Base-by-base conservation (phyloP, 2,888 invertebrate species). In the Ormyrus rosae region DNA sequence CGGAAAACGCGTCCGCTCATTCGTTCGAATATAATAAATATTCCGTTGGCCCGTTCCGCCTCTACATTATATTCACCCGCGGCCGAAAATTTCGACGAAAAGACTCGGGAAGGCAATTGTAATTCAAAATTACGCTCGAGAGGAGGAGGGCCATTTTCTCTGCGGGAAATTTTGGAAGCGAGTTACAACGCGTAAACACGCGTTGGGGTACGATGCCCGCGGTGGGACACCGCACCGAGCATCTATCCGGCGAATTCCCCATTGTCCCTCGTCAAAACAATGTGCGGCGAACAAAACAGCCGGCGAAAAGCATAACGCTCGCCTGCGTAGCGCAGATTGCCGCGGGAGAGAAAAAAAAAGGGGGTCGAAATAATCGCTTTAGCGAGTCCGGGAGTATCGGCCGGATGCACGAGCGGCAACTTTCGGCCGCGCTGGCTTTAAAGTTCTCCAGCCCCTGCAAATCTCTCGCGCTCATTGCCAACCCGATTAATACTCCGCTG, bases 321-420 rank as follows among this genome's bases (percentile, higher is more conserved):
- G 34, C 51, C 19, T 19, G 19, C 19, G 19, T 19, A 19, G 19
- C 19, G 19, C 19, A 19, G 19, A 19, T 19, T 19, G 1, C 19
- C 19, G 19, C 19, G 19, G 19, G 19, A 19, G 19, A 19, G 19
- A 19, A 2, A 19, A 19, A 19, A 19, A 19, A 19, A 13, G 13
- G 19, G 19, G 19, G 19, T 2, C 19, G 19, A 9, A 48, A 70
- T 70, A 70, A 70, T 70, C 56, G 60, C 50, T 70, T 58, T 70
- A 50, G 60, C 19, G 71, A 60, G 70, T 5, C 7, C 70, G 60
- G 19, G 60, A 71, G 61, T 71, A 71, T 71, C 71, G 11, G 51
- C 5, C 71, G 71, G 5, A 50, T 46, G 50, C 46, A 50, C 45
- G 7, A 51, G 34, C 34, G n/a, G 8, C 34, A 55, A 55, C 10